Evolutionary conservation across 2,888 invertebrate genomes (phyloP).

Genomic region (Pseudococcus jackbeardsleyi): DNA sequence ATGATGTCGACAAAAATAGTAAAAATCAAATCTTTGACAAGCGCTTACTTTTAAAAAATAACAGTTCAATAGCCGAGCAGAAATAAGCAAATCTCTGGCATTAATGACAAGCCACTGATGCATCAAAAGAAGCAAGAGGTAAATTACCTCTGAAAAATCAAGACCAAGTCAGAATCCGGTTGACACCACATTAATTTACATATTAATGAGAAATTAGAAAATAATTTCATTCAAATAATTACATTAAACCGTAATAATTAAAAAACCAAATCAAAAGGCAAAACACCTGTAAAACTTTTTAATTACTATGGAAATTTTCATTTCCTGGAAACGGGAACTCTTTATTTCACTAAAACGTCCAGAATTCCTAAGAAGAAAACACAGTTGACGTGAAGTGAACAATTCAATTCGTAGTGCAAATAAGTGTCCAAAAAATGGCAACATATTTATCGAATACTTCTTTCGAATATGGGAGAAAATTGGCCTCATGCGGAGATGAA

Average conservation of each 20-base stretch:
- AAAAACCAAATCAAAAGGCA: background rate
- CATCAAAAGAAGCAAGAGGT: too few relatives aligned
- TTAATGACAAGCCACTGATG: too few relatives aligned
- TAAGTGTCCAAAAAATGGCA: background rate
- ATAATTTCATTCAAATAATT: background rate
- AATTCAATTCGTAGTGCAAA: background rate
- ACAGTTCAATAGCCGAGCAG: too few relatives aligned
- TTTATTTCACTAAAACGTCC: background rate
- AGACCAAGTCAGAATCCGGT: background rate
- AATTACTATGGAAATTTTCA: background rate
- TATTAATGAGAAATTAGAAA: background rate
- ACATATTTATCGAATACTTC: background rate
- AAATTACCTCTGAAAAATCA: background rate
- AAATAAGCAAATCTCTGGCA: too few relatives aligned
- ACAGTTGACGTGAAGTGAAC: background rate
- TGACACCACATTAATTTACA: background rate
- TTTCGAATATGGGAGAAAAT: slow-evolving; percentile 28
- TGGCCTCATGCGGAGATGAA: slow-evolving; percentile 1
- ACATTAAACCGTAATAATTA: background rate
- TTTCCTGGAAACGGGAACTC: background rate
- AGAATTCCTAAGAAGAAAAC: background rate
- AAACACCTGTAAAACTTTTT: background rate
- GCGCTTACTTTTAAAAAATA: too few relatives aligned
- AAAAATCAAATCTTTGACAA: too few relatives aligned
- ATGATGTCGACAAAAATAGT: too few relatives aligned